Evolutionary conservation across 2,113 vertebrate genomes (phyloP).

Genomic region (Jacana jacana): DNA sequence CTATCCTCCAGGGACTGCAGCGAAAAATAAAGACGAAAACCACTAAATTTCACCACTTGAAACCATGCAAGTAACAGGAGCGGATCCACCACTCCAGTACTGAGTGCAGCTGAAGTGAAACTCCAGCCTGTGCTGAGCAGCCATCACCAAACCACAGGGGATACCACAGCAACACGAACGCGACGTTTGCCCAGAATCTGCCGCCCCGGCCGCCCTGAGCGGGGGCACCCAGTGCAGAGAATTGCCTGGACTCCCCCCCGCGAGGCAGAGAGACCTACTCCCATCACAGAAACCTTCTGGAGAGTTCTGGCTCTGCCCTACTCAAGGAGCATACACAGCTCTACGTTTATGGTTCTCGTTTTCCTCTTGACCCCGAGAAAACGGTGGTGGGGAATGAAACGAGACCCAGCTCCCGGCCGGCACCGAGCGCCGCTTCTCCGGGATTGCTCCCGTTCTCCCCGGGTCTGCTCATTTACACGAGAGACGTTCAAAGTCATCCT

Average conservation of each 20-base stretch:
- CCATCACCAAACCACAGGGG: background rate
- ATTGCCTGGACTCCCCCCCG: background rate
- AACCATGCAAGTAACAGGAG: background rate
- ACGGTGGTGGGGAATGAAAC: background rate
- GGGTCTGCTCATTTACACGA: background rate
- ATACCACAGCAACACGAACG: background rate
- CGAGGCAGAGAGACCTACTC: background rate
- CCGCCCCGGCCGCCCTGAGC: fast-evolving
- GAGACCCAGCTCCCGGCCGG: background rate
- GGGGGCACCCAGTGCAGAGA: background rate
- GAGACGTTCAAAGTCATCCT: background rate
- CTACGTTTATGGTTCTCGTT: background rate
- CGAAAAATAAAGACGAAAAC: background rate
- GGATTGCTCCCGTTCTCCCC: background rate
- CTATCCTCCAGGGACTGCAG: slow-evolving; percentile 93
- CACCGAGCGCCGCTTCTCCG: background rate
- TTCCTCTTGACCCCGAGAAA: background rate
- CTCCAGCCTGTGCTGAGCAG: background rate
- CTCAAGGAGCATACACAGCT: background rate
- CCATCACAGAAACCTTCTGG: background rate
- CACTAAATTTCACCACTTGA: too few relatives aligned
- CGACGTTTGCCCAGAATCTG: background rate
- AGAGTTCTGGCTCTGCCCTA: background rate
- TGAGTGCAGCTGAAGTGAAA: background rate
- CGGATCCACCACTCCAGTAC: fast-evolving